phyloP scores from a whole-genome alignment of 2,888 invertebrate species.

The Synergus gifuensis region DNA sequence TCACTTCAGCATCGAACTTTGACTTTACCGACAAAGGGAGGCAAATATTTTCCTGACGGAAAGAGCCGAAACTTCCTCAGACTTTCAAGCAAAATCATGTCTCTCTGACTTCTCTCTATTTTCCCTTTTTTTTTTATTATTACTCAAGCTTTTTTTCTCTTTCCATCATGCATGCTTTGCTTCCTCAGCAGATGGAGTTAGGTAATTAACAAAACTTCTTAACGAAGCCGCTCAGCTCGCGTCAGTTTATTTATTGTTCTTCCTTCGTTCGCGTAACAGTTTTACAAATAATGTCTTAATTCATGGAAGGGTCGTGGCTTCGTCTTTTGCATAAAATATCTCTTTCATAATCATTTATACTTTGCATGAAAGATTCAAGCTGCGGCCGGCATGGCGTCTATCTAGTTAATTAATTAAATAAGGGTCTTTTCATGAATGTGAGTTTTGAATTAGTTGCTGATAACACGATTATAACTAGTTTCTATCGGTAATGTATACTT shows the following conservation, averaged over 20 bases:
- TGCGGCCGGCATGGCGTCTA: not conserved
- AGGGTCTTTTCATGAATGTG: not conserved
- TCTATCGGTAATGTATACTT: not conserved
- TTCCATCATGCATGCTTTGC: not conserved
- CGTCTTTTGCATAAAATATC: slow-evolving; percentile 12
- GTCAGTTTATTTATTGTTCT: slow-evolving; percentile 31
- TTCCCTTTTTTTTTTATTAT: not conserved
- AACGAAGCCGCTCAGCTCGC: not conserved
- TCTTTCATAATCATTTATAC: slow-evolving; percentile 19
- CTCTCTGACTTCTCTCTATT: not conserved
- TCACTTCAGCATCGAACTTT: slow-evolving; percentile 26
- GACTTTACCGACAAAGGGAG: slow-evolving; percentile 34
- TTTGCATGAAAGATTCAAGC: not conserved
- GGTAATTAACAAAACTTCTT: slow-evolving; percentile 11
- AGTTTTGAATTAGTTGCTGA: not conserved
- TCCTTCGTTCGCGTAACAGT: not conserved
- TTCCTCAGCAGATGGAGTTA: not conserved
- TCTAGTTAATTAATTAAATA: not conserved
- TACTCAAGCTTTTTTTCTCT: not conserved
- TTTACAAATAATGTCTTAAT: slow-evolving; percentile 1
- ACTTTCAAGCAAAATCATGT: slow-evolving; percentile 28
- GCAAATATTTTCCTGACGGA: slow-evolving; percentile 28
- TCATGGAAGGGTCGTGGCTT: not conserved
- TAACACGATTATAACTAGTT: not conserved
- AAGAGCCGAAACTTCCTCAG: slow-evolving; percentile 12